A percentile compares a stretch with the other conserved stretches of the same genome.
These are phyloP conservation scores for Macrobrachium rosenbergii DNA, from an alignment of 1,140 invertebrate genomes.

Conservation along the genomic window DNA sequence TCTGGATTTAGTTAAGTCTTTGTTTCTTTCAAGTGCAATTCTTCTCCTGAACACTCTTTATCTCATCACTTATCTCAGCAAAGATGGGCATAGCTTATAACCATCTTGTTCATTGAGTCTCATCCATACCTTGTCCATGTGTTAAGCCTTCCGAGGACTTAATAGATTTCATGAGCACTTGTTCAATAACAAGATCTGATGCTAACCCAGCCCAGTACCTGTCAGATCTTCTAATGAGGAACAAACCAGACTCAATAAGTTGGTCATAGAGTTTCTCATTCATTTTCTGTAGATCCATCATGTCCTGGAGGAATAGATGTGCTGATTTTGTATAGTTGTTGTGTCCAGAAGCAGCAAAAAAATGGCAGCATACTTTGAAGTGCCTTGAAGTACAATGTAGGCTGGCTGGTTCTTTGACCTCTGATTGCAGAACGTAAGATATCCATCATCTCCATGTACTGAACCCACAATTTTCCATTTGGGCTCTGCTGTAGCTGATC, in stretches of 20 bases:
- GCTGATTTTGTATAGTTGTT: conserved; percentile 42
- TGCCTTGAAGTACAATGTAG: no score
- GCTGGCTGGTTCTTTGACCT: no score
- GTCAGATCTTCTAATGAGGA: not conserved
- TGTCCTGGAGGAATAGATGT: no score
- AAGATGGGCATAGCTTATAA: not conserved
- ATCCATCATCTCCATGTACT: no score
- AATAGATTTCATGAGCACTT: not conserved
- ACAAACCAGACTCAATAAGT: no score
- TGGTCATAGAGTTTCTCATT: conserved; percentile 36
- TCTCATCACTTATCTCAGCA: conserved; percentile 9
- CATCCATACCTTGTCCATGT: conserved; percentile 12
- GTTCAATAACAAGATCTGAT: no score
- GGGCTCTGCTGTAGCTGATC: no score
- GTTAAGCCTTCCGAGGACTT: not conserved
- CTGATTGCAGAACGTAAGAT: no score
- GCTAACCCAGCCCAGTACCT: not conserved
- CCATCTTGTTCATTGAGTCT: conserved; percentile 14
- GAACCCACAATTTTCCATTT: no score
- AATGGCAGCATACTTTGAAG: conserved; percentile 40
- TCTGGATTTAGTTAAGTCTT: no score
- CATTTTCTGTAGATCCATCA: conserved; percentile 32
- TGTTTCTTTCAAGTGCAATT: no score
- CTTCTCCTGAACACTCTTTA: no score
- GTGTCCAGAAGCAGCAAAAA: conserved; percentile 31